These are phyloP conservation scores for Tetragnatha montana DNA, from an alignment of 2,888 invertebrate genomes.

Conservation along the genomic window DNA sequence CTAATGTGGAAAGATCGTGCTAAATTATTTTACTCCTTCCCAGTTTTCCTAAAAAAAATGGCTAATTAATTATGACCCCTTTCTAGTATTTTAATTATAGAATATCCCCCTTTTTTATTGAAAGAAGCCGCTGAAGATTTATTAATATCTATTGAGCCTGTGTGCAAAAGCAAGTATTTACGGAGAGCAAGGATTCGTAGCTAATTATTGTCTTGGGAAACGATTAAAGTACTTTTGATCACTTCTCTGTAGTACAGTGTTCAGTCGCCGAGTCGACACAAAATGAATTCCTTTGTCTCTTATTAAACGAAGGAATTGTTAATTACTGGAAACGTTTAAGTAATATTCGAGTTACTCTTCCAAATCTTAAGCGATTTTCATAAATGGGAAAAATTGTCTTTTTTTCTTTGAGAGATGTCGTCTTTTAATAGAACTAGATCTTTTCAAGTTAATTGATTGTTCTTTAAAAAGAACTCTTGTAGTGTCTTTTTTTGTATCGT, in stretches of 20 bases:
- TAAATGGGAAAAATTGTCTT: neutral
- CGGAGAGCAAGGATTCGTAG: neutral
- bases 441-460: neutral
- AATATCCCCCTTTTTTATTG: neutral
- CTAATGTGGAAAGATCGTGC: slow-evolving; percentile 4
- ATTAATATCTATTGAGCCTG: slow-evolving; percentile 4
- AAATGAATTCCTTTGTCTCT: neutral
- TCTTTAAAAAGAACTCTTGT: neutral
- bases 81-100: slow-evolving; percentile 35
- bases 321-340: neutral
- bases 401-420: neutral
- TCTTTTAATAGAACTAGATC: neutral
- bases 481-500: neutral
- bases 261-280: neutral
- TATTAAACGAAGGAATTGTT: neutral
- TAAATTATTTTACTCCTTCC: neutral
- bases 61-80: slow-evolving; percentile 12
- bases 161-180: neutral
- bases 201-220: slow-evolving; percentile 10
- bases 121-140: slow-evolving; percentile 4
- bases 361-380: neutral
- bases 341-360: neutral
- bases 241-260: neutral
- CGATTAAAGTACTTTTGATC: neutral
- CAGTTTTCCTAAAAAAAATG: neutral